A percentile compares a stretch with the other conserved stretches of the same genome.
phyloP scores from a whole-genome alignment of 2,888 invertebrate species.

The Dryocosmus kuriphilus region DNA sequence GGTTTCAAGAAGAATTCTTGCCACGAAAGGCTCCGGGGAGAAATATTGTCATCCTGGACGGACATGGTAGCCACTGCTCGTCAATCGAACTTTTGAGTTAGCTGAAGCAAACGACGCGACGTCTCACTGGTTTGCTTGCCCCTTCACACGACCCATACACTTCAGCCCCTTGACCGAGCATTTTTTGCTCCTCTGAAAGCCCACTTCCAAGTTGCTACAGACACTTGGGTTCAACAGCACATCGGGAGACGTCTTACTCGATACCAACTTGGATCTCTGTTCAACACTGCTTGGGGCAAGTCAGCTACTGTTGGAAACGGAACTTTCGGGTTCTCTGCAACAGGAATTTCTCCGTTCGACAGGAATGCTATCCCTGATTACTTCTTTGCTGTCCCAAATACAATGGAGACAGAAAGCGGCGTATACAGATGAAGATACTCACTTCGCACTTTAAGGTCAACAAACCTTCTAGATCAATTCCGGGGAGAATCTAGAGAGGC shows the following conservation, averaged over 20 bases:
- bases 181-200: slow-evolving; percentile 64
- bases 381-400: no score
- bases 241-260: slow-evolving; percentile 53
- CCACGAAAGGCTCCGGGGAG: slow-evolving; percentile 63
- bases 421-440: background rate
- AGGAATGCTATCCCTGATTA: no score
- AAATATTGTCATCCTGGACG: slow-evolving; percentile 66
- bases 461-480: no score
- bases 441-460: no score
- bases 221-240: slow-evolving; percentile 51
- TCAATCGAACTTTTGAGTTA: slow-evolving; percentile 58
- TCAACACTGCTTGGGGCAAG: slow-evolving; percentile 48
- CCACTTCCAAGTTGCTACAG: slow-evolving; percentile 53
- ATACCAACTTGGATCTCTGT: slow-evolving; percentile 53
- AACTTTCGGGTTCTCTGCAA: slow-evolving; percentile 45
- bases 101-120: slow-evolving; percentile 64
- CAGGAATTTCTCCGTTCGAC: slow-evolving; percentile 38
- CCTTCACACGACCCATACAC: slow-evolving; percentile 64
- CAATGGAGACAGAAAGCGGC: background rate
- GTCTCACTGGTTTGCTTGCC: no score
- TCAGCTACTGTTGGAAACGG: slow-evolving; percentile 48
- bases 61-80: slow-evolving; percentile 62
- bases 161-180: slow-evolving; percentile 64
- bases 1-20: slow-evolving; percentile 64
- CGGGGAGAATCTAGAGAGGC: no score